Conservation (phyloP, 2,113 vertebrate genomes). For the Potamarius usumacintae region DNA sequence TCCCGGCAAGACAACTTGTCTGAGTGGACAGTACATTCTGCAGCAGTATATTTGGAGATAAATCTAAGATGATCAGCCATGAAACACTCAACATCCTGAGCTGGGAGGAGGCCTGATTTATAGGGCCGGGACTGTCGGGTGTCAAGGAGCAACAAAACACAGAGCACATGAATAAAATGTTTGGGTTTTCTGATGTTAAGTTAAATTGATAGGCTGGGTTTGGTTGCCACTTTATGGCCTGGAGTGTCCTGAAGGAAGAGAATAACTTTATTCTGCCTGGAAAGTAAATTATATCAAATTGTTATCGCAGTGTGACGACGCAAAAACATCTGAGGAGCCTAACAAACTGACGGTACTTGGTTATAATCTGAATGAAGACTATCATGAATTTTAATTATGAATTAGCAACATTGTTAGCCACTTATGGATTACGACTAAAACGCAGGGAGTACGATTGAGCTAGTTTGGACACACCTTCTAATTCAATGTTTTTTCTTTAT, state of each 20-base stretch:
- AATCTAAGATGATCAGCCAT: conserved; percentile 75
- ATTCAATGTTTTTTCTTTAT: no score
- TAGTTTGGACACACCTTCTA: no score
- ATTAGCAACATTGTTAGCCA: neutral
- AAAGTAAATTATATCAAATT: neutral
- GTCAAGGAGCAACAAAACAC: conserved; percentile 65
- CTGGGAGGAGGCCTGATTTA: conserved; percentile 65
- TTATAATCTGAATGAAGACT: neutral
- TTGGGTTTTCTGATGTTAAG: conserved; percentile 46
- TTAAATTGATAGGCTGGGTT: conserved; percentile 66
- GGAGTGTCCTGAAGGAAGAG: neutral
- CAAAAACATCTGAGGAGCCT: neutral
- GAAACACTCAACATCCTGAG: conserved; percentile 68
- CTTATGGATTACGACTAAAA: neutral
- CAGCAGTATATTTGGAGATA: conserved; percentile 77
- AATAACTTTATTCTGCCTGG: neutral
- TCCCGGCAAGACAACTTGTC: conserved; percentile 71
- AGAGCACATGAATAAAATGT: conserved; percentile 70
- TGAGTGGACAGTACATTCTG: conserved; percentile 70
- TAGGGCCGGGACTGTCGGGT: conserved; percentile 59
- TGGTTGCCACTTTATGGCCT: conserved; percentile 37
- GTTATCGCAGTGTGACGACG: neutral
- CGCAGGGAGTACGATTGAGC: neutral
- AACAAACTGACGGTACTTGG: neutral
- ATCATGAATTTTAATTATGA: neutral